Evolutionary conservation across 2,113 vertebrate genomes (phyloP).

Genomic region (Onychorhynchus coronatus): DNA sequence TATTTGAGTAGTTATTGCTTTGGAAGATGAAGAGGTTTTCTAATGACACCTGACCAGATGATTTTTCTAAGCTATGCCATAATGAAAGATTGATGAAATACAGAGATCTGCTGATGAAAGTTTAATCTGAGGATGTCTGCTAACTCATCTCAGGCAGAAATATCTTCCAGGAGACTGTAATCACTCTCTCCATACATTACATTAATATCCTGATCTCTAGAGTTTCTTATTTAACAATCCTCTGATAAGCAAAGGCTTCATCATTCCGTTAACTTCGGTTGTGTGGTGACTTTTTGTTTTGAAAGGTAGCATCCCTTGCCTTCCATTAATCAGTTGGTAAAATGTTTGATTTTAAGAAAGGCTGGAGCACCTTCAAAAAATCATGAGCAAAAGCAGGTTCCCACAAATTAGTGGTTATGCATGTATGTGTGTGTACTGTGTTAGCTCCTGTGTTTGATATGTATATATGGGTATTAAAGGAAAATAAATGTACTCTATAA

Average conservation of each 20-base stretch:
- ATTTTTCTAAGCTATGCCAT: conserved; percentile 53
- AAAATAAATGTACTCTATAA: background rate
- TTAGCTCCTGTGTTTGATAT: background rate
- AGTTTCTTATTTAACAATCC: conserved; percentile 1
- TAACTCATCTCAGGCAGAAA: conserved; percentile 55
- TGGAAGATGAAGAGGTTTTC: conserved; percentile 66
- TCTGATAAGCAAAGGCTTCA: background rate
- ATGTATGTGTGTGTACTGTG: background rate
- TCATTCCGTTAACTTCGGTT: background rate
- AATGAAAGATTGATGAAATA: conserved; percentile 83
- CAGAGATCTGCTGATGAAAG: conserved; percentile 75
- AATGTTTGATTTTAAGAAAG: conserved; percentile 24
- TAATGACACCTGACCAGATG: conserved; percentile 54
- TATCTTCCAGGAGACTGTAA: background rate
- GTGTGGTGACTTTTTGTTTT: background rate
- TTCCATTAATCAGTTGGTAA: background rate
- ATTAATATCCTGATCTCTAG: conserved; percentile 46
- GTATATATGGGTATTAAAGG: background rate
- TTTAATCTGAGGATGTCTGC: conserved; percentile 74
- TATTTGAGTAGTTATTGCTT: background rate
- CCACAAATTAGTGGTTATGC: background rate
- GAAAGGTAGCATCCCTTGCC: background rate
- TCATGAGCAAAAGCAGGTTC: background rate
- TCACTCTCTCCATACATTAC: background rate
- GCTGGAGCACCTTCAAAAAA: background rate